A percentile compares a stretch with the other conserved stretches of the same genome.
These are phyloP conservation scores for Gopherus evgoodei DNA, from an alignment of 2,113 vertebrate species.

Conservation along the genomic window DNA sequence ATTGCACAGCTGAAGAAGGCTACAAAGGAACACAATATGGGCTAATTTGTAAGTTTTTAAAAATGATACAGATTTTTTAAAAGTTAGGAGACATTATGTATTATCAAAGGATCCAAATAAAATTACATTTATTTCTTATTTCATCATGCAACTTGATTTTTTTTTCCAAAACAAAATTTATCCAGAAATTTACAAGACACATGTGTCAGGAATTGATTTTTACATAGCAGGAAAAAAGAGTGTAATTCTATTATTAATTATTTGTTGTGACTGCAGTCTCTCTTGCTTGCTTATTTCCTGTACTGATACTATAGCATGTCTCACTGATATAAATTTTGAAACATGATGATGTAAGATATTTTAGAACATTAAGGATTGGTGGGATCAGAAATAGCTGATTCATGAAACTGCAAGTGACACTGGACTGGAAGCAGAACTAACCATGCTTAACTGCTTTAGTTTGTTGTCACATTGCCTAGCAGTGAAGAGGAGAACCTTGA, in stretches of 20 bases:
- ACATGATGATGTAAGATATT: neutral
- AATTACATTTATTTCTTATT: neutral
- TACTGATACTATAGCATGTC: neutral
- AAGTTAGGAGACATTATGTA: neutral
- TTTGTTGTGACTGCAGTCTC: neutral
- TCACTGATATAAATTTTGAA: neutral
- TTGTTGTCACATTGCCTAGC: neutral
- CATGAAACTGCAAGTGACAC: neutral
- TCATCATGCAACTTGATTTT: neutral
- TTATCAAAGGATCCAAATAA: neutral
- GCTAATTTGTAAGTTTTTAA: neutral
- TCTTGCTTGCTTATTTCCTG: accelerated
- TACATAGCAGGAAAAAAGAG: neutral
- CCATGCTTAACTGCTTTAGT: constrained; percentile 6
- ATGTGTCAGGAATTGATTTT: neutral
- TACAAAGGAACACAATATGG: neutral
- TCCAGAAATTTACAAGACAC: neutral
- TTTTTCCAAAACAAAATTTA: neutral
- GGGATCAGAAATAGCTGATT: neutral
- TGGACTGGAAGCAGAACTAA: constrained; percentile 28
- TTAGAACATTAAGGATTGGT: neutral
- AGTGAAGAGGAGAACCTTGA: constrained; percentile 44
- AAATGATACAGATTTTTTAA: neutral
- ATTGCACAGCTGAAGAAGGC: neutral
- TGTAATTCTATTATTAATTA: neutral